phyloP scores from a whole-genome alignment of 2,113 vertebrate genomes.

The Lanius ludovicianus region DNA sequence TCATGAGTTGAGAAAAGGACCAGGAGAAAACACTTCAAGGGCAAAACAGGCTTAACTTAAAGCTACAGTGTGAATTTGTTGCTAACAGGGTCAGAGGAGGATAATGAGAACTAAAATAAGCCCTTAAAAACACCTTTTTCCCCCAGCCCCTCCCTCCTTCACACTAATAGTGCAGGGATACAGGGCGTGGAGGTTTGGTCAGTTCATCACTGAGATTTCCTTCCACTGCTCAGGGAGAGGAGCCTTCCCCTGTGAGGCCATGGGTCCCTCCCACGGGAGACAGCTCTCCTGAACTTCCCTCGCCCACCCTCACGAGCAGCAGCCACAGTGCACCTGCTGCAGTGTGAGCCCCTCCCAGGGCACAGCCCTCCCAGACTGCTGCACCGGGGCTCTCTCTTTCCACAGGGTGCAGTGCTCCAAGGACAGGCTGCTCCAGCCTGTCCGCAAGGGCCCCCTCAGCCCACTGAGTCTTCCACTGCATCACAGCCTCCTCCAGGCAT shows the following conservation, averaged over 20 bases:
- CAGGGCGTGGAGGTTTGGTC: background rate
- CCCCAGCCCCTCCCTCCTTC: background rate
- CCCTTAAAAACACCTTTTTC: background rate
- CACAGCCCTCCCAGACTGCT: background rate
- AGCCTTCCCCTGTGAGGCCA: background rate
- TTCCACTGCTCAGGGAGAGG: background rate
- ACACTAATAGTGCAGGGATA: fast-evolving
- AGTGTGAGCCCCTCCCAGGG: background rate
- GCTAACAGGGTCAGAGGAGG: background rate
- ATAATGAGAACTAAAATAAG: background rate
- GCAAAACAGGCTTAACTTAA: background rate
- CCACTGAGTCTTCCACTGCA: background rate
- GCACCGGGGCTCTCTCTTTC: background rate
- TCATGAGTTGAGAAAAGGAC: background rate
- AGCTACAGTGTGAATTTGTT: background rate
- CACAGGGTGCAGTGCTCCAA: background rate
- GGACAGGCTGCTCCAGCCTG: background rate
- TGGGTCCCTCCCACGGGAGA: background rate
- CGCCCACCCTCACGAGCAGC: background rate
- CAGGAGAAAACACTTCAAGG: background rate
- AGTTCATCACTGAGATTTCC: background rate
- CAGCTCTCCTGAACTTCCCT: background rate
- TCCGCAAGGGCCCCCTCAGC: background rate
- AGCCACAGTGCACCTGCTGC: background rate
- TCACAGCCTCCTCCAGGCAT: background rate